These are phyloP conservation scores for Acestrorhynchus altus DNA, from an alignment of 2,797 vertebrate genomes.

Conservation along the genomic window DNA sequence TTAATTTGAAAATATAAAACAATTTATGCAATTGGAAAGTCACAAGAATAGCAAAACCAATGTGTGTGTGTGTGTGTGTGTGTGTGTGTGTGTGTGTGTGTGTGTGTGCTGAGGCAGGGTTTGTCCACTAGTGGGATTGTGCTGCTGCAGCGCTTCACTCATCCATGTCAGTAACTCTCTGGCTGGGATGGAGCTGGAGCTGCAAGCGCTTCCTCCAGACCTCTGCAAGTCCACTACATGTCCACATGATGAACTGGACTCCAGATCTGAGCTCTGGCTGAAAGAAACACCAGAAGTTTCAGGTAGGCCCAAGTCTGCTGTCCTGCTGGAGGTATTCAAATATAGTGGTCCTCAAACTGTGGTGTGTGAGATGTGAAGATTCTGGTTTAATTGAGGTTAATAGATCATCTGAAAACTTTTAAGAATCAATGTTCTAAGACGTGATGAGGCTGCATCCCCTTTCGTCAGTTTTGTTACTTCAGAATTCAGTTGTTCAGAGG, in stretches of 20 bases:
- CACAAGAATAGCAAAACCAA: too few species aligned
- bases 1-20: too few species aligned
- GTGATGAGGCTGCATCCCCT: too few species aligned
- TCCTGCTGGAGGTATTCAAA: background rate
- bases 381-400: too few species aligned
- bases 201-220: background rate
- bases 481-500: too few species aligned
- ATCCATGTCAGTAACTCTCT: background rate
- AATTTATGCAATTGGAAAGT: too few species aligned
- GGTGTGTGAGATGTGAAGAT: too few species aligned
- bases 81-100: background rate
- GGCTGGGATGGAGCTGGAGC: constrained; percentile 11
- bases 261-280: background rate
- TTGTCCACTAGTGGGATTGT: background rate
- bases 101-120: background rate
- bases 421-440: too few species aligned
- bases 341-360: background rate
- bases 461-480: too few species aligned
- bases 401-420: too few species aligned
- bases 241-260: background rate
- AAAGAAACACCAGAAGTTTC: background rate
- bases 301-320: background rate
- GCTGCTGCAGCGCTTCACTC: background rate
- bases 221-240: background rate
- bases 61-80: background rate